A percentile compares a stretch with the other conserved stretches of the same genome.
phyloP scores from a whole-genome alignment of 1,140 invertebrate species.

The Heterodera schachtii region DNA sequence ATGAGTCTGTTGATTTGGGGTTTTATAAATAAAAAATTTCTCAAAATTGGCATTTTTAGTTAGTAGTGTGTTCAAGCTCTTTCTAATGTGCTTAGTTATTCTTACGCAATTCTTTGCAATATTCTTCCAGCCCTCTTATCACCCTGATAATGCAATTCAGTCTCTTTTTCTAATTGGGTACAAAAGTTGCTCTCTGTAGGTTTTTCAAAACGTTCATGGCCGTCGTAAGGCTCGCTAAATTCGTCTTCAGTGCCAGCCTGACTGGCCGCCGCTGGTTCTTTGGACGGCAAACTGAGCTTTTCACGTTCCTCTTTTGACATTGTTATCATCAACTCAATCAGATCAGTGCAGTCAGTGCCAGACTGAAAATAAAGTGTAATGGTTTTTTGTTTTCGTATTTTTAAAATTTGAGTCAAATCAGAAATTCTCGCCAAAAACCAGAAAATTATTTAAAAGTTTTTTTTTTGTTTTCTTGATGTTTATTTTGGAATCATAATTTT shows the following conservation, averaged over 20 bases:
- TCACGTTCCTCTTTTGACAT: not conserved
- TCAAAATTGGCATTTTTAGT: too few relatives aligned
- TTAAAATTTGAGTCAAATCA: too few relatives aligned
- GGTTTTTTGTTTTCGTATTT: not conserved
- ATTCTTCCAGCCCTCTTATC: not conserved
- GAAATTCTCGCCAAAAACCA: not conserved
- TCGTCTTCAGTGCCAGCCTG: not conserved
- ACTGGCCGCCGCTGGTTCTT: too few relatives aligned
- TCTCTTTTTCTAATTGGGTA: not conserved
- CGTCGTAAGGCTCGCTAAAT: not conserved
- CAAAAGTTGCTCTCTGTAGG: not conserved
- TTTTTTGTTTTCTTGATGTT: too few relatives aligned
- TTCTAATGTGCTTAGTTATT: too few relatives aligned
- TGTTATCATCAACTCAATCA: slow-evolving; percentile 3
- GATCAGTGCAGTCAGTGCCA: not conserved
- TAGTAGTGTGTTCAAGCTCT: too few relatives aligned
- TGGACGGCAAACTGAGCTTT: not conserved
- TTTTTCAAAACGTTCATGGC: not conserved
- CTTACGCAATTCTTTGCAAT: not conserved
- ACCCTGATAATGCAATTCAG: not conserved
- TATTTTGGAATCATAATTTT: too few relatives aligned
- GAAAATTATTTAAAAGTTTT: not conserved
- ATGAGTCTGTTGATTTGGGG: too few relatives aligned
- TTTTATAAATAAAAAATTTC: too few relatives aligned
- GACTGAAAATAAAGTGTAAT: not conserved